Evolutionary conservation across 2,797 vertebrate genomes (phyloP), one percentile per base, ranked within the genome.

Genomic region (Sparidentex hasta): DNA sequence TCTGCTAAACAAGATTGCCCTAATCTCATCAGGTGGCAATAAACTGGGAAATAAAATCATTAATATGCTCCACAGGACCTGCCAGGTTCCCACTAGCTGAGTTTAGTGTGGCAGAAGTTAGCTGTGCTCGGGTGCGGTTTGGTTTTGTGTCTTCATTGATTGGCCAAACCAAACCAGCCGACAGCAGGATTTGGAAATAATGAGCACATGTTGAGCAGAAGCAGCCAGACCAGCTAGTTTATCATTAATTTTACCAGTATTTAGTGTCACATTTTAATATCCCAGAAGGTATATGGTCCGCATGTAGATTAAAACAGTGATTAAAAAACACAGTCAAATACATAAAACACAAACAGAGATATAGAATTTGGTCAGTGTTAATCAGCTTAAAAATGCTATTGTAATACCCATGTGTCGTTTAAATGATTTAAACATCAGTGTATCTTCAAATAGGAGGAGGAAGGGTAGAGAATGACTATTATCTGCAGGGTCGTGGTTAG

Each of bases 151-250:
- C 29, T 51, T 20, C 54, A 18, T 1, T 65, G 75, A 78, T n/a
- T 66, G 50, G 55, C 58, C 18, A 58, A 82, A 81, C 43, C 73
- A 48, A 87, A 83, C 51, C 62, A 70, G 68, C 56, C 76, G 65
- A 46, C 75, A 81, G 66, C 74, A 81, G 74, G 72, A 67, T 77
- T 69, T 76, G 59, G 54, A 81, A 81, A 82, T 88, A 85, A 86
- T 71, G 64, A 87, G 65, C 64, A 17, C 43, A 57, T 38, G 46
- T 64, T 68, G 71, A 11, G 3, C 52, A 59, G 65, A 59, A 73
- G 52, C 58, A 51, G 59, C 51, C n/a, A 18, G 73, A 75, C 7
- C 64, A 67, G 41, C 33, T 59, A 67, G 41, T 59, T 54, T 78
- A 56, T 80, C 52, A 82, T 78, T 75, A 70, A 72, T 79, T 14